These are phyloP conservation scores for Numida meleagris DNA, from an alignment of 2,113 vertebrate genomes.

Conservation along the genomic window DNA sequence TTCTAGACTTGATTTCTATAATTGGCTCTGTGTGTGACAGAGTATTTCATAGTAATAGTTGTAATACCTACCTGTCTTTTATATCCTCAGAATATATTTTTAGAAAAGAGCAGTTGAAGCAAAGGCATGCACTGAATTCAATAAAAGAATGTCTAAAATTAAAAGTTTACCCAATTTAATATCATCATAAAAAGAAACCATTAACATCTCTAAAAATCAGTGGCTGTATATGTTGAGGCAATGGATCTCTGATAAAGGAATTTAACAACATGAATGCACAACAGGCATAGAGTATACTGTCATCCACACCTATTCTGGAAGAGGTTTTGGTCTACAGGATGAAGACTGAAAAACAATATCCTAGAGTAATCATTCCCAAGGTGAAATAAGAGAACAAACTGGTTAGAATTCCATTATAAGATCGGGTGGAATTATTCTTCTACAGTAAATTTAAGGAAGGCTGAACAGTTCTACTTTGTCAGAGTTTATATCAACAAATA, in stretches of 20 bases:
- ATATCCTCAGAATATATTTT: not conserved
- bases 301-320: not conserved
- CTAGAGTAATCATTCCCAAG: fast-evolving
- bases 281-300: not conserved
- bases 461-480: not conserved
- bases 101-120: not conserved
- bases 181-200: not conserved
- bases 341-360: not conserved
- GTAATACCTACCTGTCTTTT: not conserved
- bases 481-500: constrained; percentile 11
- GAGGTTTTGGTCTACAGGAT: not conserved
- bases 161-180: not conserved
- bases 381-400: not conserved
- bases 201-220: not conserved
- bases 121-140: not conserved
- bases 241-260: not conserved
- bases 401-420: not conserved
- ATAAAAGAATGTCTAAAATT: not conserved
- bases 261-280: not conserved
- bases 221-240: not conserved
- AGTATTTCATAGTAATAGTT: not conserved
- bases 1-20: not conserved
- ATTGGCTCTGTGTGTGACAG: not conserved
- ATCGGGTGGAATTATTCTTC: not conserved
- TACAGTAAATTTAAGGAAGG: not conserved